A percentile compares a stretch with the other conserved stretches of the same genome.
Evolutionary conservation across 2,113 vertebrate species (phyloP).

Genomic region (Cavia aperea): DNA sequence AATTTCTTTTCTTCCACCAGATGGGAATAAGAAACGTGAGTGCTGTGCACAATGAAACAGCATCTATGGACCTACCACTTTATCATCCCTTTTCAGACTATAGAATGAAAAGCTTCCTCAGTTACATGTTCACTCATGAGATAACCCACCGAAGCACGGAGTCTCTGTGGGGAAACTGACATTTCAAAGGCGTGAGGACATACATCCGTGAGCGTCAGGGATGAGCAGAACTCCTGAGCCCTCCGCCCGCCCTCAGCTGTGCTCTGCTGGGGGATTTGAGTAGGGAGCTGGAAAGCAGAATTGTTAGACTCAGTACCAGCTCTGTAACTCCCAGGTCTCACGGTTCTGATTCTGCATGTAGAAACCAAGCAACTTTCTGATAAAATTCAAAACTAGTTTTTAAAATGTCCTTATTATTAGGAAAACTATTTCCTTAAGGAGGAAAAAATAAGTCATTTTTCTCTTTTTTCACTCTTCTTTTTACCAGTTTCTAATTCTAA

Average conservation of each 20-base stretch:
- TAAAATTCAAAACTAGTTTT: not conserved
- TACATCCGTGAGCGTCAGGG: constrained; percentile 39
- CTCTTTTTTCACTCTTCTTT: not conserved
- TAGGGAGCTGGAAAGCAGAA: not conserved
- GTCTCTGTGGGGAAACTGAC: constrained; percentile 42
- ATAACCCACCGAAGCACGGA: not conserved
- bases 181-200: not conserved
- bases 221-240: not conserved
- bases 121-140: constrained; percentile 49
- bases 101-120: constrained; percentile 65
- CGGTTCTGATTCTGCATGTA: not conserved
- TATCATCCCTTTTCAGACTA: constrained; percentile 51
- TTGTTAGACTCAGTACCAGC: not conserved
- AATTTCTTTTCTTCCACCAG: constrained; percentile 67
- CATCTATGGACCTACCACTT: constrained; percentile 57
- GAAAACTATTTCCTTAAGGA: not conserved
- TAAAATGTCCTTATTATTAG: not conserved
- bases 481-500: constrained; percentile 21
- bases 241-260: constrained; percentile 15
- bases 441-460: not conserved
- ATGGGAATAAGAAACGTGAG: constrained; percentile 63
- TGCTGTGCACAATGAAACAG: constrained; percentile 47
- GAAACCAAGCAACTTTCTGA: not conserved
- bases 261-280: not conserved
- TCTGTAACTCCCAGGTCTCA: not conserved